These are phyloP conservation scores for Cryptomyrus ogoouensis DNA, from an alignment of 2,113 vertebrate species.

Conservation along the genomic window DNA sequence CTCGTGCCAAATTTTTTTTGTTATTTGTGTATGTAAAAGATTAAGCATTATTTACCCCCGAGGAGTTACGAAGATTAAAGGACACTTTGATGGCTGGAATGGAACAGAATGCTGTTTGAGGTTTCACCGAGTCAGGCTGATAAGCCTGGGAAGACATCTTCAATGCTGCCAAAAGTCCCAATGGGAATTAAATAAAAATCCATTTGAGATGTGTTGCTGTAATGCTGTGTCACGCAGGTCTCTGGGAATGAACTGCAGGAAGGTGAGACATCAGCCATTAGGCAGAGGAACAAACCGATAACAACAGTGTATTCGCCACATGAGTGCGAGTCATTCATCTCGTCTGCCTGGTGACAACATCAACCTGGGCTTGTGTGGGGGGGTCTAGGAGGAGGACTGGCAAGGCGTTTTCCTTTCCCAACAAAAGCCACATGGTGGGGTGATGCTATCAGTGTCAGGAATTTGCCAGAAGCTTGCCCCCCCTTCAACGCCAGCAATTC, in stretches of 20 bases:
- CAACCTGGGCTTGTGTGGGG: background rate
- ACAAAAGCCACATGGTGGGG: background rate
- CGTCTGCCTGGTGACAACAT: background rate
- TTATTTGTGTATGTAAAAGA: background rate
- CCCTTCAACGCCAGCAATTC: background rate
- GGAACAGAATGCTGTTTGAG: background rate
- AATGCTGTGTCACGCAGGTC: background rate
- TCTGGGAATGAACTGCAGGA: background rate
- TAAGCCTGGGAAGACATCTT: background rate
- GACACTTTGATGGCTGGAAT: slow-evolving; percentile 11
- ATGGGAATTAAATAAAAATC: background rate
- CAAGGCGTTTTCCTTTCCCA: background rate
- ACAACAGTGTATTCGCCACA: background rate
- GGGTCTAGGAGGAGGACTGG: background rate
- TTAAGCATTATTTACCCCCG: slow-evolving; percentile 10
- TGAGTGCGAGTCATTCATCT: background rate
- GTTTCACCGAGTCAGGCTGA: background rate
- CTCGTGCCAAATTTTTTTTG: background rate
- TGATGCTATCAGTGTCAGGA: background rate
- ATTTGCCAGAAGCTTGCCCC: background rate
- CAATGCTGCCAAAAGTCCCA: background rate
- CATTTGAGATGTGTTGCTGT: background rate
- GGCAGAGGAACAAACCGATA: background rate
- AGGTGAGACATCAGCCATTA: background rate
- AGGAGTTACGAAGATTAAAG: background rate